Percentiles rank a stretch among this genome's conserved stretches.
These are phyloP conservation scores for Dendrolimus kikuchii DNA, from an alignment of 1,140 invertebrate genomes.

Conservation along the genomic window DNA sequence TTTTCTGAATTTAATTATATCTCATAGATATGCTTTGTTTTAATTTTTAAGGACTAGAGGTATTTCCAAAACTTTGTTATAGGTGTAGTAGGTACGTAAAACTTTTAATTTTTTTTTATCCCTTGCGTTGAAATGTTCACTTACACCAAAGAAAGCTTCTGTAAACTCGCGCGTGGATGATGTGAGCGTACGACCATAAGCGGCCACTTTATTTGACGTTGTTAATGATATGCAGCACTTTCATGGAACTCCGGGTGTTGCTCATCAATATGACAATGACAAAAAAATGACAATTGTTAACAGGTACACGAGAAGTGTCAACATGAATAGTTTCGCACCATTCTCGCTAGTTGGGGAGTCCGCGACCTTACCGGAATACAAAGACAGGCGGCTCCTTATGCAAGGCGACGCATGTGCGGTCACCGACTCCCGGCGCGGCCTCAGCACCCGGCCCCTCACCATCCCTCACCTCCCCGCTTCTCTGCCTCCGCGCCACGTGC, in stretches of 20 bases:
- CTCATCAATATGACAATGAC: slow-evolving; percentile 36
- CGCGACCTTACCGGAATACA: slow-evolving; percentile 51
- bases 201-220: slow-evolving; percentile 2
- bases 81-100: too few species aligned
- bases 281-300: slow-evolving; percentile 43
- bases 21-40: too few species aligned
- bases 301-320: slow-evolving; percentile 36
- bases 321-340: slow-evolving; percentile 48
- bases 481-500: slow-evolving; percentile 31
- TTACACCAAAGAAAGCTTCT: too few species aligned
- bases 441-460: slow-evolving; percentile 12
- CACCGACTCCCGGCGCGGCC: slow-evolving; percentile 40
- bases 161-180: too few species aligned
- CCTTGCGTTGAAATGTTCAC: too few species aligned
- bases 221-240: slow-evolving; percentile 19
- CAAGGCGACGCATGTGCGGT: slow-evolving; percentile 52
- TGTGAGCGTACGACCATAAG: neutral
- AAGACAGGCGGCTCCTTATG: slow-evolving; percentile 52
- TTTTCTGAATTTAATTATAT: too few species aligned
- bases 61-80: too few species aligned
- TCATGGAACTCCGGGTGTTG: slow-evolving; percentile 15
- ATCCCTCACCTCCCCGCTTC: slow-evolving; percentile 5
- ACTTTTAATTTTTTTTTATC: too few species aligned
- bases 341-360: slow-evolving; percentile 43
- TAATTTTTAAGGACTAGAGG: too few species aligned